Base-by-base conservation (phyloP, 2,113 vertebrate species). In the Chauna torquata region DNA sequence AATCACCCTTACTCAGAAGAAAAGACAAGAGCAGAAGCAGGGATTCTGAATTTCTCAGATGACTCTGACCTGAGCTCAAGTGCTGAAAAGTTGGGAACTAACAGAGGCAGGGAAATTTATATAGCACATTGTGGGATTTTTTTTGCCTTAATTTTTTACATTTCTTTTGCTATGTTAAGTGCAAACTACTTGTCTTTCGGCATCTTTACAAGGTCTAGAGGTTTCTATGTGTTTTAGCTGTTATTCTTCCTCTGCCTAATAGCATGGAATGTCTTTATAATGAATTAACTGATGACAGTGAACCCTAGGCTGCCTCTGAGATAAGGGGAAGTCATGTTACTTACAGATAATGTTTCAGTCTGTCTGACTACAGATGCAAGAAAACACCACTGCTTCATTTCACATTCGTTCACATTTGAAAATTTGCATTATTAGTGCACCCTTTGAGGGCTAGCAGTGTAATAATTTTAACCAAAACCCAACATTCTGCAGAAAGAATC, bases 391-490 rank as follows among this genome's bases (percentile, higher is more conserved):
- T 78, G 34, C n/a, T 59, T 25, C 59, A 45, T 54, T 88, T 90
- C 82, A 65, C 23, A 27, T 80, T 47, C 55, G 42, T 62, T 83
- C 74, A 88, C 30, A 61, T 54, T 84, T 52, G 36, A 78, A 94
- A 94, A 92, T 38, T 64, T 19, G 28, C 20, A 85, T 89, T 81
- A 91, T 87, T 57, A 84, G 12, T 17, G 44, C 25, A 69, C 5
- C 5, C 44, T 82, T 27, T 85, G 61, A 94, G 59, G 38, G 75
- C 23, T 16, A 69, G 34, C 27, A 82, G 23, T 34, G 2, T 54
- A 91, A 91, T 23, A 82, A 44, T 80, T 82, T 93, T 61, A 92
- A 87, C 34, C 20, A 80, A 82, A 93, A 91, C 36, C 8, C 90
- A 89, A 9, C 24, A 72, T 61, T 76, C 77, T 85, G 52, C 44